phyloP scores from a whole-genome alignment of 2,113 vertebrate species.

The Phyllostomus discolor region DNA sequence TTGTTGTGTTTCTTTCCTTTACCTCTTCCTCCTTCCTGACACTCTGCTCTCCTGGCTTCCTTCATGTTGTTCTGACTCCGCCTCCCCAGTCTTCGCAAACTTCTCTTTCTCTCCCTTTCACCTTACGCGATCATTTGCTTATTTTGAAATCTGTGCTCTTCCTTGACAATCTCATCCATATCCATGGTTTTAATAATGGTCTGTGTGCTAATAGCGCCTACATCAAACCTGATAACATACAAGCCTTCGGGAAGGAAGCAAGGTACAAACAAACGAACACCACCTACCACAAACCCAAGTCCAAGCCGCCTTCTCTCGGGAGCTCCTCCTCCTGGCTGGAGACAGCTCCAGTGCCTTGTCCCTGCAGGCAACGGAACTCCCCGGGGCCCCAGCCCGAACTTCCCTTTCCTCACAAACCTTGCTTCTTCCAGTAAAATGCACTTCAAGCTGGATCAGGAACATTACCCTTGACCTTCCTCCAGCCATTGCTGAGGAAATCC shows the following conservation, averaged over 20 bases:
- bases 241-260: not conserved
- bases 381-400: not conserved
- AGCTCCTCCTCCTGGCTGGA: not conserved
- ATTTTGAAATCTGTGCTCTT: not conserved
- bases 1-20: not conserved
- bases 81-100: not conserved
- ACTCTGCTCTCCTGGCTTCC: not conserved
- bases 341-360: not conserved
- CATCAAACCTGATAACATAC: not conserved
- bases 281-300: not conserved
- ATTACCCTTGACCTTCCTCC: not conserved
- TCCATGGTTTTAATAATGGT: not conserved
- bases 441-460: not conserved
- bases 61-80: not conserved
- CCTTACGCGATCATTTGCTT: not conserved
- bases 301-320: not conserved
- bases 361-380: not conserved
- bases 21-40: not conserved
- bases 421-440: not conserved
- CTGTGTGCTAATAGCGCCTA: not conserved
- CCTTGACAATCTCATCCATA: not conserved
- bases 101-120: slow-evolving; percentile 2
- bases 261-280: not conserved
- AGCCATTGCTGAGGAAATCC: not conserved
- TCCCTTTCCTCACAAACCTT: not conserved